These are phyloP conservation scores for Cherax quadricarinatus DNA, from an alignment of 1,140 invertebrate genomes.

Conservation along the genomic window DNA sequence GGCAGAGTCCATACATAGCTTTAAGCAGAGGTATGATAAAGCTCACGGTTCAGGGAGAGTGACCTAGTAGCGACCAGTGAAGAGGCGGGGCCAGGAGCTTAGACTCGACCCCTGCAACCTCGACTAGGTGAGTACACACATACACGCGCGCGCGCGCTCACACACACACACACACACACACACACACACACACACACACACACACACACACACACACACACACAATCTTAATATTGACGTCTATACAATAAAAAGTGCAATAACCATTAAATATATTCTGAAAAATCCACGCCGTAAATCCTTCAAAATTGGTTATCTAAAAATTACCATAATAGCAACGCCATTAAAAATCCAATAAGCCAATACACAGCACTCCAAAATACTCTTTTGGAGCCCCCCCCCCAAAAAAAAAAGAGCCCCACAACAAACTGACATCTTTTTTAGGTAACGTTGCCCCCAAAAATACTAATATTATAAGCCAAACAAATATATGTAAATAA, in stretches of 20 bases:
- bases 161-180: slow-evolving; percentile 19
- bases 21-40: no score
- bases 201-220: slow-evolving; percentile 23
- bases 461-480: no score
- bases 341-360: slow-evolving; percentile 32
- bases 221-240: background rate
- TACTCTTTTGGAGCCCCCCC: background rate
- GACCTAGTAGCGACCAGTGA: no score
- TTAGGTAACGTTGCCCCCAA: background rate
- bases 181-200: slow-evolving; percentile 3
- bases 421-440: background rate
- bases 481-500: no score
- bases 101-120: no score
- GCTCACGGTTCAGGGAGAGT: no score
- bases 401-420: background rate
- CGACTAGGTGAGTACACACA: no score
- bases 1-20: no score
- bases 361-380: slow-evolving; percentile 44
- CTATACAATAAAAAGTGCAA: background rate
- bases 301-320: slow-evolving; percentile 54
- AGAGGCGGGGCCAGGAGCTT: no score
- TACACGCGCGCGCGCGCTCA: background rate
- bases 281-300: slow-evolving; percentile 19
- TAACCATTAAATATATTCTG: background rate
- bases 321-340: slow-evolving; percentile 39